Evolutionary conservation across 2,888 invertebrate species (phyloP).

Genomic region (Coecobrya sp.): DNA sequence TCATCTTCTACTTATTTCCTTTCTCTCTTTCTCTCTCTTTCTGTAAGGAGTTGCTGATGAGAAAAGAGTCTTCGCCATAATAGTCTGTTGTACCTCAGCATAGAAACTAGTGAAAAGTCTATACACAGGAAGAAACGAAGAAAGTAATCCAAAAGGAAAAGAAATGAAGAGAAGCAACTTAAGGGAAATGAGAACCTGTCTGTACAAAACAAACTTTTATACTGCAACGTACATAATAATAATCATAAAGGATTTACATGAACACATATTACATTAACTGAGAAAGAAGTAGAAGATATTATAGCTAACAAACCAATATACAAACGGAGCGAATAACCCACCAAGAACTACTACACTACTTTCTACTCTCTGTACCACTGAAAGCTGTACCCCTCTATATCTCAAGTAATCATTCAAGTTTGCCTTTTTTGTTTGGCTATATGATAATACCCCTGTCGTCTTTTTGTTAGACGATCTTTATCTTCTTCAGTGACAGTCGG

Average conservation of each 20-base stretch:
- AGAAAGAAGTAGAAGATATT: neutral
- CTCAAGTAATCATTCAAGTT: conserved; percentile 69
- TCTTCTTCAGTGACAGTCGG: conserved; percentile 44
- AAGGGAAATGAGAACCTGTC: conserved; percentile 52
- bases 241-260: conserved; percentile 19
- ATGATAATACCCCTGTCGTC: conserved; percentile 40
- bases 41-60: conserved; percentile 57
- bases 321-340: neutral
- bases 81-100: conserved; percentile 17
- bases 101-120: conserved; percentile 42
- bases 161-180: conserved; percentile 63
- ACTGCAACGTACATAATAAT: neutral
- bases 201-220: conserved; percentile 10
- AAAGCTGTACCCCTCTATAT: neutral
- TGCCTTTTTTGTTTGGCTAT: conserved; percentile 54
- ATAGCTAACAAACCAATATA: neutral
- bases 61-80: conserved; percentile 61
- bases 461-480: conserved; percentile 14
- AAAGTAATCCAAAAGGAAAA: conserved; percentile 63
- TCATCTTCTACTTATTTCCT: neutral
- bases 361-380: neutral
- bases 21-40: conserved; percentile 24
- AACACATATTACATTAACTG: neutral
- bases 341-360: neutral
- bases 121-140: conserved; percentile 1